Evolutionary conservation across 2,797 vertebrate genomes (phyloP).

Genomic region (Rhinoraja longicauda): DNA sequence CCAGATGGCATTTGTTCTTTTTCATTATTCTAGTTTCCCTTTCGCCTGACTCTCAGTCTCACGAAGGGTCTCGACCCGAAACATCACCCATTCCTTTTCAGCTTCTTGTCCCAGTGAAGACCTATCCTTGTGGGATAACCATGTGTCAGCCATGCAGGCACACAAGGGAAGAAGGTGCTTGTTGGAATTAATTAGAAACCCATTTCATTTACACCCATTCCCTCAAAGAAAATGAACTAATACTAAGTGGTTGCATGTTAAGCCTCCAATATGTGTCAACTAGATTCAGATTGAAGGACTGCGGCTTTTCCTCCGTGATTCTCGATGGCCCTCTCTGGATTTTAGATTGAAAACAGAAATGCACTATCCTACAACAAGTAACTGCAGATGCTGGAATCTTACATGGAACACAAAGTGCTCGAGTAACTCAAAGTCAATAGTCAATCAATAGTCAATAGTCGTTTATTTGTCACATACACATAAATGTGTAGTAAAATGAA

Average conservation of each 20-base stretch:
- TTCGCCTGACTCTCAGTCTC: no score
- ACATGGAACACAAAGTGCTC: no score
- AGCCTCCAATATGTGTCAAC: neutral
- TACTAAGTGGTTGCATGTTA: constrained; percentile 4
- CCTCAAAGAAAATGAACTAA: neutral
- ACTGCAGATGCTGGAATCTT: no score
- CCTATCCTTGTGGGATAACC: neutral
- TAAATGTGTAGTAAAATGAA: no score
- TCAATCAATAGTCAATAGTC: no score
- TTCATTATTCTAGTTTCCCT: no score
- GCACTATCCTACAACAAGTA: no score
- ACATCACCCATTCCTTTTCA: neutral
- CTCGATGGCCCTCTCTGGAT: neutral
- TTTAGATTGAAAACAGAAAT: neutral
- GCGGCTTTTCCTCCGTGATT: neutral
- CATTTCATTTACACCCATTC: constrained; percentile 31
- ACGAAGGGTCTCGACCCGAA: no score
- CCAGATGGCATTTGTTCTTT: neutral
- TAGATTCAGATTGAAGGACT: neutral
- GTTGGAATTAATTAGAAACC: neutral
- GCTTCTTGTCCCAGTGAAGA: constrained; percentile 28
- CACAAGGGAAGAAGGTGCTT: neutral
- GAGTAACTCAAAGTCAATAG: no score
- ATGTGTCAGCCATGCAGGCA: neutral
- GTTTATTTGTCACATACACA: no score